phyloP scores from a whole-genome alignment of 2,797 vertebrate species.

The Paratrypauchen microcephalus region DNA sequence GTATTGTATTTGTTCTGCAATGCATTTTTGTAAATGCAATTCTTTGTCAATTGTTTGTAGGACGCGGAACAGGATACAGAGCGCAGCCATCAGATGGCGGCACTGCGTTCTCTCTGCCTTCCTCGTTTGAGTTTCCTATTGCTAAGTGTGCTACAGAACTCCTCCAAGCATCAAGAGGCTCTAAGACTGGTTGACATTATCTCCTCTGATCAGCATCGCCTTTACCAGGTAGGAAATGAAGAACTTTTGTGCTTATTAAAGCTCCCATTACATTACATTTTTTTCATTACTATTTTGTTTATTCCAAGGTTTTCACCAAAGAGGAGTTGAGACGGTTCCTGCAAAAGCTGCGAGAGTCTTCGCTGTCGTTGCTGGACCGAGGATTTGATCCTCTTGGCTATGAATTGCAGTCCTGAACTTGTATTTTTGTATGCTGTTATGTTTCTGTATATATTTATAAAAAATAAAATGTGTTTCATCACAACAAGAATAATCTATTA shows the following conservation, averaged over 20 bases:
- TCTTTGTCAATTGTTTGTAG: constrained; percentile 60
- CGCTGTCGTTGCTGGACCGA: constrained; percentile 89
- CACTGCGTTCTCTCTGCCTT: constrained; percentile 87
- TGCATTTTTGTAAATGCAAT: not conserved
- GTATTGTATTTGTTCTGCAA: not conserved
- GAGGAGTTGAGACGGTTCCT: constrained; percentile 89
- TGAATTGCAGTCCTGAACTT: constrained; percentile 83
- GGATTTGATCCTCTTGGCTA: constrained; percentile 93
- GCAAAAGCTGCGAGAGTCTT: constrained; percentile 91
- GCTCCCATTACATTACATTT: not conserved
- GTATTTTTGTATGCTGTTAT: constrained; percentile 14
- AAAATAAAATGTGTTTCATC: constrained; percentile 59
- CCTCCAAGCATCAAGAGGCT: constrained; percentile 90
- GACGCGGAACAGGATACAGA: constrained; percentile 86
- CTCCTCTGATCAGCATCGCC: constrained; percentile 88
- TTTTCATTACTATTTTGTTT: not conserved
- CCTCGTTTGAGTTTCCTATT: constrained; percentile 90
- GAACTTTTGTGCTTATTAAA: not conserved
- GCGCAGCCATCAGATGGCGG: constrained; percentile 87
- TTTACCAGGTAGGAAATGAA: constrained; percentile 81
- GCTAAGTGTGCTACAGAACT: constrained; percentile 89
- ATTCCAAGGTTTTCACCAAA: constrained; percentile 90
- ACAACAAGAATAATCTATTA: not conserved
- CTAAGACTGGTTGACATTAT: constrained; percentile 90
- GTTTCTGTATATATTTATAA: constrained; percentile 25